Percentiles rank a stretch among this genome's conserved stretches.
Conservation (phyloP, 2,113 vertebrate species). For the Tachysurus vachellii region DNA sequence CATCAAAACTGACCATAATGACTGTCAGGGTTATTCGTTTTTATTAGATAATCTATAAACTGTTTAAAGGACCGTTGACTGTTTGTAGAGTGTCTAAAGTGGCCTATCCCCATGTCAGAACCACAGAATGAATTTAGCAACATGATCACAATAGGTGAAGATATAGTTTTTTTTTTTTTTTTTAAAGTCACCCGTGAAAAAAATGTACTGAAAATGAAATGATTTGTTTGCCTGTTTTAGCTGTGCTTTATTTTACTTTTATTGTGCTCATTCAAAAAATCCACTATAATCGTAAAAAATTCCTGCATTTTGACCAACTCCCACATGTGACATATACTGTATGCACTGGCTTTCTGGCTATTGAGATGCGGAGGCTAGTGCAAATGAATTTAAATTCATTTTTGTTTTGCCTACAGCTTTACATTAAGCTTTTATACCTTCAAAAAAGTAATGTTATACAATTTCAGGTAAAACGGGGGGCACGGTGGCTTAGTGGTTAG, state of each 20-base stretch:
- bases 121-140: background rate
- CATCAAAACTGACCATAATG: background rate
- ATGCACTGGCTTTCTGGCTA: background rate
- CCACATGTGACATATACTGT: background rate
- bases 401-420: background rate
- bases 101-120: background rate
- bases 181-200: background rate
- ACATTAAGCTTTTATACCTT: background rate
- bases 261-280: background rate
- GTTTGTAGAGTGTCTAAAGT: background rate
- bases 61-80: background rate
- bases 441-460: background rate
- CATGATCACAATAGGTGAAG: no score
- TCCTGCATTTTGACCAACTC: background rate
- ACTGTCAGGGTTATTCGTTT: background rate
- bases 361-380: background rate
- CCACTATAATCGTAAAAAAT: background rate
- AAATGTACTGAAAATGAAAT: background rate
- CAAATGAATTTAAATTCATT: background rate
- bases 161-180: no score
- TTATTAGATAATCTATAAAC: constrained; percentile 10
- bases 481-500: no score
- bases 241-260: background rate
- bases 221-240: background rate
- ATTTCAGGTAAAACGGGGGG: no score